These are phyloP conservation scores for Taeniopygia guttata DNA, from an alignment of 2,797 vertebrate species.

Conservation along the genomic window DNA sequence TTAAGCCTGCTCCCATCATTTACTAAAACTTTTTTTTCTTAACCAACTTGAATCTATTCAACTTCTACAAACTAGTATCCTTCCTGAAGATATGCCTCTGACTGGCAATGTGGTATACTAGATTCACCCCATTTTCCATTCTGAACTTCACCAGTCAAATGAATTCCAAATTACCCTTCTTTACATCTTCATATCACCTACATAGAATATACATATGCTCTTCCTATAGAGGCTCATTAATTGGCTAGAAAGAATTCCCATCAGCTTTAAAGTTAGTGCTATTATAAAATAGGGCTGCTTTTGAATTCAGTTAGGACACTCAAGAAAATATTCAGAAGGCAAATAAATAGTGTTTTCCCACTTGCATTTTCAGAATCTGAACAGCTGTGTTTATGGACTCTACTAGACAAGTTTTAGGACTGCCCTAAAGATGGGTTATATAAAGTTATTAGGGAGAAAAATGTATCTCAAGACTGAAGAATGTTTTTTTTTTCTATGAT, in stretches of 20 bases:
- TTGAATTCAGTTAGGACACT: not conserved
- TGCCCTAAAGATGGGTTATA: not conserved
- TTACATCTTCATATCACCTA: not conserved
- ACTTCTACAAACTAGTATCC: not conserved
- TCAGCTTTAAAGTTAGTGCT: not conserved
- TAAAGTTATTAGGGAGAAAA: not conserved
- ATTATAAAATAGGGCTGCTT: not conserved
- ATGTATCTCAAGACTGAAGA: not conserved
- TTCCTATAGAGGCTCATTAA: not conserved
- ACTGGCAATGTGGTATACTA: not conserved
- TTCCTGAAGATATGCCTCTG: not conserved
- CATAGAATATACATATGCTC: fast-evolving
- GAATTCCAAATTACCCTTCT: not conserved
- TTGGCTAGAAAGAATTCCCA: not conserved
- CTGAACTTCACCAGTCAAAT: not conserved
- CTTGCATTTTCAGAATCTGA: not conserved
- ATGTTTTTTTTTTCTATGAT: not conserved
- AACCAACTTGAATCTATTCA: not conserved
- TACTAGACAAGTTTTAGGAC: not conserved
- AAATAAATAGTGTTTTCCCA: not conserved
- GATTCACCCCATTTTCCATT: not conserved
- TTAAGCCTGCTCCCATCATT: not conserved
- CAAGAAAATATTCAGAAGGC: not conserved
- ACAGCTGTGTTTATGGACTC: not conserved
- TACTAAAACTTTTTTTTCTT: not conserved